Percentiles rank a stretch among this genome's conserved stretches.
Evolutionary conservation across 2,797 vertebrate species (phyloP).

Genomic region (Premnoplex brunnescens): DNA sequence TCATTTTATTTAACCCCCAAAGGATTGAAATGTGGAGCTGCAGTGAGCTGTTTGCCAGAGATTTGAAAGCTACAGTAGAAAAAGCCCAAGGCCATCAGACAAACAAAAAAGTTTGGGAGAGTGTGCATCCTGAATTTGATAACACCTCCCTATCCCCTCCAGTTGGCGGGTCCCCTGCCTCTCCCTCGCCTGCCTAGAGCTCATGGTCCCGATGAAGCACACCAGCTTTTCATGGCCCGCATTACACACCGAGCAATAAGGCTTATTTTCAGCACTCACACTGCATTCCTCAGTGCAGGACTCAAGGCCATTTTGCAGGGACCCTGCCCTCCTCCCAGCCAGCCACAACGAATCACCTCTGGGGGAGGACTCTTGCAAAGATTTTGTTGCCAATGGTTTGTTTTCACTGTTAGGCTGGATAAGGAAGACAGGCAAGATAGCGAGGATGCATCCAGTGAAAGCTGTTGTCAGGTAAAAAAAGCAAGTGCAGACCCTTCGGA

Average conservation of each 20-base stretch:
- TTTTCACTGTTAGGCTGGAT: accelerated
- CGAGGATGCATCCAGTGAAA: accelerated
- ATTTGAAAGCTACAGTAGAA: slow-evolving; percentile 69
- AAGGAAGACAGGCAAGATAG: background rate
- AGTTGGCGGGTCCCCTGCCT: background rate
- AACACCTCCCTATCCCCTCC: background rate
- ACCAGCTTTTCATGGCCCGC: accelerated
- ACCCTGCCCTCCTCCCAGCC: background rate
- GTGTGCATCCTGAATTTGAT: slow-evolving; percentile 19
- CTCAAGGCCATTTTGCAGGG: background rate
- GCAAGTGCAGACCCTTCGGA: background rate
- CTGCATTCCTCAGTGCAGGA: background rate
- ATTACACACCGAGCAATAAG: accelerated
- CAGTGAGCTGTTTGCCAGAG: slow-evolving; percentile 64
- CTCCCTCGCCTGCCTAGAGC: background rate
- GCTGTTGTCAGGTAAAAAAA: background rate
- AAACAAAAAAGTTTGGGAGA: slow-evolving; percentile 70
- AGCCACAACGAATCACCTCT: accelerated
- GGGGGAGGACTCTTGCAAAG: accelerated
- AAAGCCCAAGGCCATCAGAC: slow-evolving; percentile 72
- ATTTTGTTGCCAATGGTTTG: background rate
- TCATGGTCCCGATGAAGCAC: accelerated
- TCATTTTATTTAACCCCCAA: slow-evolving; percentile 76
- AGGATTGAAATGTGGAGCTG: slow-evolving; percentile 72
- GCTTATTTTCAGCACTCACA: background rate